Evolutionary conservation across 1,140 invertebrate species (phyloP), one percentile per base, ranked within the genome.

Genomic region (Papilio polytes): DNA sequence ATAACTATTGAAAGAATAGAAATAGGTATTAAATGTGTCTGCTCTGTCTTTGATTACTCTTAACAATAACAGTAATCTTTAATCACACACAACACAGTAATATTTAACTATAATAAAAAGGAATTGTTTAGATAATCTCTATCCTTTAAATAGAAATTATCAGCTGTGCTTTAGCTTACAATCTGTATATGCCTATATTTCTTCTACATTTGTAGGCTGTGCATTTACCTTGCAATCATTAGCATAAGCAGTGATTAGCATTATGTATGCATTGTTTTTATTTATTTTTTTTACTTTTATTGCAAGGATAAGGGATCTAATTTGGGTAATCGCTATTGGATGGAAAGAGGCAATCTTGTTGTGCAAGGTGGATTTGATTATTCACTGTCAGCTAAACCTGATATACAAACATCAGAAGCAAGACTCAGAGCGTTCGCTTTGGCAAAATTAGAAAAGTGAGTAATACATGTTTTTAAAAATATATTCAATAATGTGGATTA

Each of bases 291-390:
- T 74, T 73, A 48, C 79, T 26, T 74, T 70, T 96, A 96, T 85
- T 88, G 13, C 59, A 22, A 96, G 94, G 97, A 97, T 88, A 96
- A 97, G 92, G 96, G 96, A 36, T 92, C 95, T 44, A 96, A 96
- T 80, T 92, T 97, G 8, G 95, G 96, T 53, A 96, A 96, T 82
- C 96, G 96, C 70, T 97, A 96, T 91, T 97, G 97, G 97, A 95
- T 97, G 91, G 97, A 97, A 86, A 95, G 96, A 84, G 97, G 97
- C 22, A 97, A 96, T 84, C 92, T 98, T 18, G 95, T 97, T 15
- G 96, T 98, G 4, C 97, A 97, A 93, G 97, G 97, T 79, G 96
- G 96, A 20, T 96, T 95, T 87, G 96, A 96, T 95, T 97, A 96
- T 95, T 97, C 96, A 8, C 78, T 94, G 84, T 95, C 81, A 91